These are phyloP conservation scores for Polyodon spathula DNA, from an alignment of 2,113 vertebrate genomes.

Conservation along the genomic window DNA sequence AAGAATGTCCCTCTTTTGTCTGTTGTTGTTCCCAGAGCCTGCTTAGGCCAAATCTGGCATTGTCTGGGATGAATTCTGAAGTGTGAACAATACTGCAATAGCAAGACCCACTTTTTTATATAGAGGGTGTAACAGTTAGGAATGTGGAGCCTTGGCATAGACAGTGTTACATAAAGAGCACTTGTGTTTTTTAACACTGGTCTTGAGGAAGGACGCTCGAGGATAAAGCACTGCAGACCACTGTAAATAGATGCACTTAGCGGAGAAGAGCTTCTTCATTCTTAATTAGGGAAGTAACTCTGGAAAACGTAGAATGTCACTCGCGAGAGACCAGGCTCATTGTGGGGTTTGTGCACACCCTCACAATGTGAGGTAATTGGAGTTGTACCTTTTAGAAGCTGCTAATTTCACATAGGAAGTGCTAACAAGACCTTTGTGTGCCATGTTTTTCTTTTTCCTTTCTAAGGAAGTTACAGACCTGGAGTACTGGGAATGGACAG, in stretches of 20 bases:
- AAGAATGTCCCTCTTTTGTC: constrained; percentile 73
- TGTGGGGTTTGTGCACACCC: constrained; percentile 70
- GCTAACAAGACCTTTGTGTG: constrained; percentile 99
- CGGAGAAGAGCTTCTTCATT: constrained; percentile 86
- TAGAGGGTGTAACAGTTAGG: constrained; percentile 66
- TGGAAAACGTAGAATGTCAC: constrained; percentile 76
- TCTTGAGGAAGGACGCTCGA: constrained; percentile 73
- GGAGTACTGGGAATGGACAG: constrained; percentile 88
- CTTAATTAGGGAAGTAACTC: constrained; percentile 98
- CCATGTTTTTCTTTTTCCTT: constrained; percentile 95
- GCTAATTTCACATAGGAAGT: constrained; percentile 99
- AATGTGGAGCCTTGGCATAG: constrained; percentile 66
- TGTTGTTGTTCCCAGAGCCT: constrained; percentile 79
- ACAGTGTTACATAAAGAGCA: constrained; percentile 76
- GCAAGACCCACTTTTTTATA: constrained; percentile 50
- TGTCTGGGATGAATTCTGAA: constrained; percentile 79
- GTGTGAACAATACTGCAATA: constrained; percentile 68
- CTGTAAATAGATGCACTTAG: constrained; percentile 87
- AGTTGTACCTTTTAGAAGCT: constrained; percentile 98
- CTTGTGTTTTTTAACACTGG: constrained; percentile 87
- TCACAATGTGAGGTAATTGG: constrained; percentile 97
- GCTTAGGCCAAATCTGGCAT: constrained; percentile 59
- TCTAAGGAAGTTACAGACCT: constrained; percentile 89
- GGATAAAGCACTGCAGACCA: constrained; percentile 72
- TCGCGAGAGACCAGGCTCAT: constrained; percentile 65